Evolutionary conservation across 2,888 invertebrate species (phyloP).

Genomic region (Lycia hirtaria): DNA sequence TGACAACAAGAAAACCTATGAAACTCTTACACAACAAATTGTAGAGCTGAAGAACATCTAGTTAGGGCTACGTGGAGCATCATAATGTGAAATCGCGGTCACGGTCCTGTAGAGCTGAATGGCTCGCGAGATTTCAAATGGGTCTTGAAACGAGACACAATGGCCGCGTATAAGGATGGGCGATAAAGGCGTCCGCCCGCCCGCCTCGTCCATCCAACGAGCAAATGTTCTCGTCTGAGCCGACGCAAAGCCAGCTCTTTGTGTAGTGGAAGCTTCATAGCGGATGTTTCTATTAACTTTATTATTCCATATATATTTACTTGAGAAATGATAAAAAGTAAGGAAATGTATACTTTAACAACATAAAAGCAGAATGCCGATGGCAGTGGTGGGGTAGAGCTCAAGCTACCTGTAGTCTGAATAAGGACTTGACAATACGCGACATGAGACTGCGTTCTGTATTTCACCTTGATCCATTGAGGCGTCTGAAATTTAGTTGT

Average conservation of each 20-base stretch:
- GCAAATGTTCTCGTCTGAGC: slow-evolving; percentile 22
- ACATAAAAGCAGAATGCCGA: too few relatives aligned
- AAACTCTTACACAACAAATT: neutral
- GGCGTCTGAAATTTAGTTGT: too few relatives aligned
- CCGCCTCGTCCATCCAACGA: too few relatives aligned
- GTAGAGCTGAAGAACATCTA: neutral
- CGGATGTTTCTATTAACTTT: slow-evolving; percentile 24
- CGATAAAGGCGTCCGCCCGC: slow-evolving; percentile 29
- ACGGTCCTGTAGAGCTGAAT: neutral
- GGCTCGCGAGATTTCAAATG: slow-evolving; percentile 25
- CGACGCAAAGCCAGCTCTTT: slow-evolving; percentile 18
- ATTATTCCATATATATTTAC: neutral
- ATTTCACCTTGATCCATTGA: too few relatives aligned
- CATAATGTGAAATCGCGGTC: slow-evolving; percentile 1
- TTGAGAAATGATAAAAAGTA: neutral
- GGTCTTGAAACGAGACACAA: slow-evolving; percentile 18
- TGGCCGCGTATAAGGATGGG: slow-evolving; percentile 16
- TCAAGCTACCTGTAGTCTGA: too few relatives aligned
- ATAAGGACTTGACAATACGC: too few relatives aligned
- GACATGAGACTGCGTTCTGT: too few relatives aligned
- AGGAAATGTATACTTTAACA: too few relatives aligned
- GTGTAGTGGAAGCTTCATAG: neutral
- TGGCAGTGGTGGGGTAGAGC: too few relatives aligned
- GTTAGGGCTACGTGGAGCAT: neutral
- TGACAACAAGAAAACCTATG: neutral